Base-by-base conservation (phyloP, 2,888 invertebrate genomes). In the Rotaria socialis region DNA sequence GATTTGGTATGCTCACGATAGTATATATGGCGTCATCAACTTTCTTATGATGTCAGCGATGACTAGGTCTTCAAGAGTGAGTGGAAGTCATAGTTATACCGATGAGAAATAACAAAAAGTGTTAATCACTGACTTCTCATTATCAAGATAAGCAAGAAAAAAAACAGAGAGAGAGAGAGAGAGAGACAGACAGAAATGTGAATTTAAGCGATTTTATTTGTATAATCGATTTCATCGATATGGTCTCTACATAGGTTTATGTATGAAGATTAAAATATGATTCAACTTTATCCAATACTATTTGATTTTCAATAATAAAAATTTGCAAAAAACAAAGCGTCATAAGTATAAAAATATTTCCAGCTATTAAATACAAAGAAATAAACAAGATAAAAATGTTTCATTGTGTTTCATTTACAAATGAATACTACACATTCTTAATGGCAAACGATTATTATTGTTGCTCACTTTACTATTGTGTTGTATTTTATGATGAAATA, bases 11-110 rank as follows among this genome's bases (percentile, higher is more conserved):
- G 35, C 67, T 19, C 35, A 16, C 67, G 27, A 27, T 67, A 35
- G 35, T 16, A 67, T 67, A 67, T 67, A 67, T 67, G 67, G 67
- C 67, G 67, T 67, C 67, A 67, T 41, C 67, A 35, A 67, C 35
- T 19, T 67, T 67, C 67, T 67, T 67, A 67, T 67, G 67, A 67
- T 67, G 67, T 67, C 19, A 67, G 67, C 35, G 35, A 67, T 35
- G 67, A 67, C 67, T 67, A 67, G 35, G 67, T 67, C 67, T 67
- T 67, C 67, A 19, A 19, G 67, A 67, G 67, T 67, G 67, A 67
- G 67, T 67, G 67, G 67, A 67, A 67, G 67, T 67, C 67, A 67
- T 67, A 67, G 67, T 35, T 67, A 67, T 67, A 35, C 5, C 67
- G 67, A 67, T 67, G 35, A 67, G 19, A 67, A 67, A 67, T 67